These are phyloP conservation scores for Hyles vespertilio DNA, from an alignment of 1,140 invertebrate species.

Conservation along the genomic window DNA sequence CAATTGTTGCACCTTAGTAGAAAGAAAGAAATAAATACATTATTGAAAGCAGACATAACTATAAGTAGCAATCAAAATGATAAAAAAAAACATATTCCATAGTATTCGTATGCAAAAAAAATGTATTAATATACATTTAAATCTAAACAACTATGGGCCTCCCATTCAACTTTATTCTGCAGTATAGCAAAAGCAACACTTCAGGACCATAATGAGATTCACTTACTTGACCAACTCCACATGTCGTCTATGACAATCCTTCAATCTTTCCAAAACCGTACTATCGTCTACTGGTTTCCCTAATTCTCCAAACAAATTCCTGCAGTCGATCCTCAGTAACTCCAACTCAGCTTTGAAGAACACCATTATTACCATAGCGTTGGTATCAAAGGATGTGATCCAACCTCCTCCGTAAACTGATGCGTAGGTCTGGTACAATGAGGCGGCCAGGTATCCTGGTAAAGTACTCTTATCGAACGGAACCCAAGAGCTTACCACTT, in stretches of 20 bases:
- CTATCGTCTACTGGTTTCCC: slow-evolving; percentile 9
- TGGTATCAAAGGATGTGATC: slow-evolving; percentile 49
- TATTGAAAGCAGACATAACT: no score
- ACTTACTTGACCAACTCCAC: slow-evolving; percentile 41
- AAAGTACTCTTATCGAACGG: slow-evolving; percentile 43
- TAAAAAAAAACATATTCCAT: no score
- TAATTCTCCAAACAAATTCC: slow-evolving; percentile 32
- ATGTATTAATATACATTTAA: no score
- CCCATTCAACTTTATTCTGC: no score
- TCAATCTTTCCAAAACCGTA: slow-evolving; percentile 23
- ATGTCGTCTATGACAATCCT: slow-evolving; percentile 38
- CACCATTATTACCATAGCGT: slow-evolving; percentile 42
- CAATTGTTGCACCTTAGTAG: not conserved
- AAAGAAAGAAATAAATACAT: not conserved
- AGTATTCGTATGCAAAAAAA: no score
- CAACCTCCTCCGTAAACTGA: slow-evolving; percentile 36
- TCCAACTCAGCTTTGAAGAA: slow-evolving; percentile 47
- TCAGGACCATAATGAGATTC: not conserved
- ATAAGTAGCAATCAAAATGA: no score
- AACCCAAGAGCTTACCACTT: slow-evolving; percentile 47
- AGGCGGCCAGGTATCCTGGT: slow-evolving; percentile 32
- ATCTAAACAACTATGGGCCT: no score
- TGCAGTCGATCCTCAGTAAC: slow-evolving; percentile 33
- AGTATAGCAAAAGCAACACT: no score
- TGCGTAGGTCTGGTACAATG: slow-evolving; percentile 33